Conservation (phyloP, 2,888 invertebrate genomes). For the Trissonchulus sp. region DNA sequence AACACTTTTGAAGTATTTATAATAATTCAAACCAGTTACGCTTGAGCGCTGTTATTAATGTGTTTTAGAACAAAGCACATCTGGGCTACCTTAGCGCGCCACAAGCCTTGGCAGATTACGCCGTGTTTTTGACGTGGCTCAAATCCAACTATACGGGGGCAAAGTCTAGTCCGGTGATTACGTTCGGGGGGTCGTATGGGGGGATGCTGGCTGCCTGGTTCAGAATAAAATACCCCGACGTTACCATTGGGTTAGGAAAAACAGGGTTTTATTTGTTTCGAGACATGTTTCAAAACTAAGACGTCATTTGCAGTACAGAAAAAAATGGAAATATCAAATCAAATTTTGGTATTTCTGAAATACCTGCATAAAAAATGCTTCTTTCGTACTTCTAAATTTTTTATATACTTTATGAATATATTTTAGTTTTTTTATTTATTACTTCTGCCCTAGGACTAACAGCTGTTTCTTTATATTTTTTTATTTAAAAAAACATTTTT, state of each 20-base stretch:
- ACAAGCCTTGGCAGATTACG: slow-evolving; percentile 90
- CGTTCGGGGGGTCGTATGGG: slow-evolving; percentile 83
- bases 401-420: no score
- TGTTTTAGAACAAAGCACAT: slow-evolving; percentile 31
- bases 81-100: slow-evolving; percentile 70
- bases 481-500: no score
- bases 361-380: no score
- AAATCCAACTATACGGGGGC: slow-evolving; percentile 54
- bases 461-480: no score
- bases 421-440: no score
- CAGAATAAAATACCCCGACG: slow-evolving; percentile 86
- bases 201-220: slow-evolving; percentile 96
- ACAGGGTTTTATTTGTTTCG: no score
- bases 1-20: neutral
- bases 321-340: no score
- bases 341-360: no score
- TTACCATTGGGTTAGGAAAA: slow-evolving; percentile 64
- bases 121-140: slow-evolving; percentile 67
- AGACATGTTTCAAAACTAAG: no score
- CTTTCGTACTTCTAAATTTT: no score
- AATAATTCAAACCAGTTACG: neutral
- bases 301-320: no score
- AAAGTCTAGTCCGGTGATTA: slow-evolving; percentile 69
- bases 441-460: no score
- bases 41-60: neutral